phyloP scores from a whole-genome alignment of 2,113 vertebrate genomes.

The Phrynosoma blainvillii region DNA sequence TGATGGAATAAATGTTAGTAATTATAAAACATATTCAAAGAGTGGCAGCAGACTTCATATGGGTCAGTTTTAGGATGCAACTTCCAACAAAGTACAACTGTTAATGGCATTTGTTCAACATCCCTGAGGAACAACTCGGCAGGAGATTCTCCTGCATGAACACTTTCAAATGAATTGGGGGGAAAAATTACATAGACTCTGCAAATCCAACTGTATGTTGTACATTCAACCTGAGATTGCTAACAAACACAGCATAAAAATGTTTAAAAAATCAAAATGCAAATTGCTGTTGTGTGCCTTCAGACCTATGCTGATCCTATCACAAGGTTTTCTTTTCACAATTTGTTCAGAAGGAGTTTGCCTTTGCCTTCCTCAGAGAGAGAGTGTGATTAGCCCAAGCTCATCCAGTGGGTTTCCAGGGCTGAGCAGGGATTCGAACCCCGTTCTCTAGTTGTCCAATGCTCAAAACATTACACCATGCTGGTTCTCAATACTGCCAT shows the following conservation, averaged over 20 bases:
- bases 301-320: too few species aligned
- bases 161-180: background rate
- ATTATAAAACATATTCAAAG: conserved; percentile 49
- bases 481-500: too few species aligned
- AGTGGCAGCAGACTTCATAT: background rate
- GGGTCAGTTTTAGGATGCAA: background rate
- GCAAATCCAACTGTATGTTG: background rate
- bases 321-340: too few species aligned
- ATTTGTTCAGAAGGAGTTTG: too few species aligned
- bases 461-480: too few species aligned
- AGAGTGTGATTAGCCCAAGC: too few species aligned
- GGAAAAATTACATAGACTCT: background rate
- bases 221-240: background rate
- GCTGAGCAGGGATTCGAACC: too few species aligned
- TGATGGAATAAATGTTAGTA: conserved; percentile 35
- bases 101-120: background rate
- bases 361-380: too few species aligned
- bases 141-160: background rate
- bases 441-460: too few species aligned
- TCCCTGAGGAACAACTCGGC: background rate
- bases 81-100: background rate
- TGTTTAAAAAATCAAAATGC: too few species aligned
- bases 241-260: background rate
- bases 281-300: too few species aligned
- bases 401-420: too few species aligned